A percentile compares a stretch with the other conserved stretches of the same genome.
phyloP scores from a whole-genome alignment of 1,140 invertebrate genomes.

The Pygmarrhopalites habei region DNA sequence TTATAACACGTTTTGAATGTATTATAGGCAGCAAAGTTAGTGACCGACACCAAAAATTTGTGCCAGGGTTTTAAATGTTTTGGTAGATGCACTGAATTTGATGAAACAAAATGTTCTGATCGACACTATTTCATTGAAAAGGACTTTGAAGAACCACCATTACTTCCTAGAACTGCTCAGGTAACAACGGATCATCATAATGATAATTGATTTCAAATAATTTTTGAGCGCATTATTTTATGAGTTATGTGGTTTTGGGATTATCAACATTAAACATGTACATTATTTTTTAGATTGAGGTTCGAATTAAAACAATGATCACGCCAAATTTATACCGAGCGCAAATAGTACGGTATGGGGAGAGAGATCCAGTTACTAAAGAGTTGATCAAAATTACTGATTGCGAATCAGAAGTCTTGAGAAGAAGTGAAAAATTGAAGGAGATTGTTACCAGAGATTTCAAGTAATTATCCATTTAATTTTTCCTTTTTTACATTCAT shows the following conservation, averaged over 20 bases:
- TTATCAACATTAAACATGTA: background rate
- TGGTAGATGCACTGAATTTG: background rate
- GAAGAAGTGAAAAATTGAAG: background rate
- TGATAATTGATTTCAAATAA: too few relatives aligned
- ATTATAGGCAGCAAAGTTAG: too few relatives aligned
- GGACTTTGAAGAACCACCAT: background rate
- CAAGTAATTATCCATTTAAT: too few relatives aligned
- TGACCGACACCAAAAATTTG: too few relatives aligned
- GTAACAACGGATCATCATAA: background rate
- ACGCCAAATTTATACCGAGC: constrained; percentile 3
- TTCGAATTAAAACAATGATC: background rate
- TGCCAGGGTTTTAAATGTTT: background rate
- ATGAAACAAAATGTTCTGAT: background rate
- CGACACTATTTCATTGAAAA: constrained; percentile 2
- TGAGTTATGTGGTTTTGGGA: too few relatives aligned
- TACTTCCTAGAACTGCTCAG: constrained; percentile 1
- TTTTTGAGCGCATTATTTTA: too few relatives aligned
- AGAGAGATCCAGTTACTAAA: constrained; percentile 5
- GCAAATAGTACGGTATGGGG: background rate
- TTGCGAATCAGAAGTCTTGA: background rate
- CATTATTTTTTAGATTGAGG: background rate
- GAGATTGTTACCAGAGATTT: too few relatives aligned
- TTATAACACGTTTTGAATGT: too few relatives aligned
- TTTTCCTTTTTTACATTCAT: too few relatives aligned
- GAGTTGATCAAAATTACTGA: background rate